Conservation (phyloP, 2,797 vertebrate species). For the Peromyscus aztecus region DNA sequence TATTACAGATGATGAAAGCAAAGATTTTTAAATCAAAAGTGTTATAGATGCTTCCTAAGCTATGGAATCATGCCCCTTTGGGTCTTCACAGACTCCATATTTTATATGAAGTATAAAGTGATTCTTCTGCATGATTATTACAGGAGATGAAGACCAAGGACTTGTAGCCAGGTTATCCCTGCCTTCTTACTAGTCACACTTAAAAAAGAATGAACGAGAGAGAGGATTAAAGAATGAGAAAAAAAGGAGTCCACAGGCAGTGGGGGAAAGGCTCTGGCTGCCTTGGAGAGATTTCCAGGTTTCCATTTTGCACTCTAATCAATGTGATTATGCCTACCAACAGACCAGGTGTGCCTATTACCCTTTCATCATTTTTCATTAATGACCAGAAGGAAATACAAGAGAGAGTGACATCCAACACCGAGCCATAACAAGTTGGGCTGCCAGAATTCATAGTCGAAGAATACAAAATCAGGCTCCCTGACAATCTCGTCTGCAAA, state of each 20-base stretch:
- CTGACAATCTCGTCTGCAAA: background rate
- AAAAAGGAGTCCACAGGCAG: background rate
- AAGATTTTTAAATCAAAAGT: slow-evolving; percentile 40
- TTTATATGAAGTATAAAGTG: background rate
- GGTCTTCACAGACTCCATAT: background rate
- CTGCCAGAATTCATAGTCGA: background rate
- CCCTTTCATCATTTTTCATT: slow-evolving; percentile 34
- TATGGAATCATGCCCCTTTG: background rate
- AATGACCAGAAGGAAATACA: slow-evolving; percentile 55
- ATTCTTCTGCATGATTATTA: background rate
- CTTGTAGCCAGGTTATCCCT: background rate
- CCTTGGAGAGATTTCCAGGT: background rate
- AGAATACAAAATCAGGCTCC: background rate
- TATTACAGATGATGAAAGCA: background rate
- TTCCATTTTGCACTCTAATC: slow-evolving; percentile 1
- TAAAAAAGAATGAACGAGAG: background rate
- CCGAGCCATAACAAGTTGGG: background rate
- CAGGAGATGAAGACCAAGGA: background rate
- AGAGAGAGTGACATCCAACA: background rate
- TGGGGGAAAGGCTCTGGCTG: background rate
- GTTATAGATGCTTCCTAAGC: background rate
- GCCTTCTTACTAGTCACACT: background rate
- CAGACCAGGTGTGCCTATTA: background rate
- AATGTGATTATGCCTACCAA: background rate
- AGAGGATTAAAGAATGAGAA: background rate